These are phyloP conservation scores for Oceanites oceanicus DNA, from an alignment of 2,113 vertebrate species.

Conservation along the genomic window DNA sequence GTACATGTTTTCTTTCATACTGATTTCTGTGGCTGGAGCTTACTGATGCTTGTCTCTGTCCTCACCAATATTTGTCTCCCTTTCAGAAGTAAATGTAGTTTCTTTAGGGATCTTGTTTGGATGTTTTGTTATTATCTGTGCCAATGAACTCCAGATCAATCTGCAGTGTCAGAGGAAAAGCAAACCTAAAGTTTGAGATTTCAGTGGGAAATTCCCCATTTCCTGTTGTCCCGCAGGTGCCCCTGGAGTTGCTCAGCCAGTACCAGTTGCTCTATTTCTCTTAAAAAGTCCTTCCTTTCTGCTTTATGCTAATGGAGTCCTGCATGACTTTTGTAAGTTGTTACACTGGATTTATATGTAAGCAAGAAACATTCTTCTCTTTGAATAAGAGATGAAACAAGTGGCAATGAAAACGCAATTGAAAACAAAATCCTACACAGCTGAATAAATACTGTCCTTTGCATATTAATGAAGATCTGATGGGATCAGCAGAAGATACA, in stretches of 20 bases:
- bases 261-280: background rate
- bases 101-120: background rate
- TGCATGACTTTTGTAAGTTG: background rate
- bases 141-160: background rate
- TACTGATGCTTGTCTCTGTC: background rate
- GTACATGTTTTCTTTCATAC: background rate
- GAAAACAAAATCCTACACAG: background rate
- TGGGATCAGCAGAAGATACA: background rate
- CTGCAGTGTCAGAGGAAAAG: background rate
- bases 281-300: background rate
- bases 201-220: background rate
- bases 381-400: slow-evolving; percentile 7
- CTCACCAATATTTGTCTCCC: background rate
- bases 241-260: background rate
- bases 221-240: background rate
- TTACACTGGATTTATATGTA: background rate
- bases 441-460: slow-evolving; percentile 1
- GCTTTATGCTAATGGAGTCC: background rate
- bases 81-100: background rate
- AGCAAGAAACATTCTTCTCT: background rate
- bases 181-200: background rate
- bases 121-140: background rate
- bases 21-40: background rate
- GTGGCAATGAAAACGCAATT: background rate
- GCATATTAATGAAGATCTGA: background rate